Evolutionary conservation across 2,797 vertebrate genomes (phyloP), one percentile per base, ranked within the genome.

Genomic region (Pteronotus mesoamericanus): DNA sequence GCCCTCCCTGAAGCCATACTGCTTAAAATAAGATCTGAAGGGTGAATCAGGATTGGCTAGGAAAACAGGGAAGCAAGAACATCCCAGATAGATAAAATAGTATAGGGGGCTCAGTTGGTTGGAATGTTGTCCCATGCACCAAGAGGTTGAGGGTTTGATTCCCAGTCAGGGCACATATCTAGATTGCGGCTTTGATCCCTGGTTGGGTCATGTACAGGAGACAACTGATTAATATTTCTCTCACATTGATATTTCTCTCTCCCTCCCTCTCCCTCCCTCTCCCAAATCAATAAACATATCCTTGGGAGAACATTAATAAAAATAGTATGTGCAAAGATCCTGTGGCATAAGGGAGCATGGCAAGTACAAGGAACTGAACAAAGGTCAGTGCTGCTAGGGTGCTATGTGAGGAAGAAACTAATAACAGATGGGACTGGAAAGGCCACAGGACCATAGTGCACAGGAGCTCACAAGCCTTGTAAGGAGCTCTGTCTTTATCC

Each of bases 21-120:
- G 21, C 34, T 92, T 95, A 71, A 92, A 77, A 71, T 46, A 90
- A 48, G 6, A 95, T 59, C 39, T 94, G 29, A 95, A 80, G 24
- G 37, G 51, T 82, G 59, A 75, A 18, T 59, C 79, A 83, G 34
- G 55, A 46, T 32, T 39, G 48, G 75, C 6, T 68, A 71, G 37
- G 18, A 68, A 87, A 86, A 82, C 26, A 34, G 6, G 15, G 19
- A 34, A 18, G 15, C 51, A 42, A 26, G 14, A 84, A 78, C 3
- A 78, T 53, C n/a, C 26, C 19, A 92, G 66, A 64, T 5, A 71
- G 86, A 88, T 16, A n/a, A 14, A 55, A 29, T 12, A 53, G 22
- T 37, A 34, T 2, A 29, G 5, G 29, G 32, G 59, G 59, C 29
- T 61, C 59, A 32, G 12, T 6, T 61, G 61, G 61, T 64, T 64